Evolutionary conservation across 2,797 vertebrate species (phyloP).

Genomic region (Odontamblyopus rebecca): DNA sequence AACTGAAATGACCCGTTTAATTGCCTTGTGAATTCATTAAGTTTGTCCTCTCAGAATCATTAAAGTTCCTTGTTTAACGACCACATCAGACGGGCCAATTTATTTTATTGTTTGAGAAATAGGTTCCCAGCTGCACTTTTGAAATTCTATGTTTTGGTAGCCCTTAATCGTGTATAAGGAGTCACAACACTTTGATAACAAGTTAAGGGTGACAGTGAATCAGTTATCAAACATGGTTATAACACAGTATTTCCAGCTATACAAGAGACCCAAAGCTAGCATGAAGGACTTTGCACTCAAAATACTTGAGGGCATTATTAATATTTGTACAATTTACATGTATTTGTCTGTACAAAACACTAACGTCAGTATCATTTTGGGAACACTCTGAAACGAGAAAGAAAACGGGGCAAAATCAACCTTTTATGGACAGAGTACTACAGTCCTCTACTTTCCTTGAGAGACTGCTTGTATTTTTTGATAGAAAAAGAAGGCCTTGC

Average conservation of each 20-base stretch:
- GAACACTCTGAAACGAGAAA: not conserved
- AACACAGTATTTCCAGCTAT: not conserved
- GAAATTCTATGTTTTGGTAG: not conserved
- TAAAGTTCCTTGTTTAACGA: conserved; percentile 6
- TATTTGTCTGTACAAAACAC: not conserved
- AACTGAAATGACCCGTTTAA: conserved; percentile 13
- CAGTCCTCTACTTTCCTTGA: not conserved
- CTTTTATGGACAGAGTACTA: not conserved
- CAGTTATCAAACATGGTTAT: not conserved
- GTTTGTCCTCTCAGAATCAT: conserved; percentile 5
- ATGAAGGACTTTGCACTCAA: not conserved
- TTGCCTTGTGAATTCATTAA: not conserved
- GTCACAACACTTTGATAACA: not conserved
- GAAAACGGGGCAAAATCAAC: not conserved
- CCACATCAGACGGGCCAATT: not conserved
- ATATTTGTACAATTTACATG: not conserved
- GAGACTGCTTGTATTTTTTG: not conserved
- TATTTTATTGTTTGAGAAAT: conserved; percentile 7
- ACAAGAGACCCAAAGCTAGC: not conserved
- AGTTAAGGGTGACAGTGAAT: not conserved
- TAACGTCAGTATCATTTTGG: not conserved
- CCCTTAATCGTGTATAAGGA: not conserved
- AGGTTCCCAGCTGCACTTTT: not conserved
- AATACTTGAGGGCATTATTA: not conserved
- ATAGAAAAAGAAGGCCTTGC: not conserved